Percentiles rank a stretch among this genome's conserved stretches.
Evolutionary conservation across 2,797 vertebrate genomes (phyloP).

Genomic region (Anabacerthia variegaticeps): DNA sequence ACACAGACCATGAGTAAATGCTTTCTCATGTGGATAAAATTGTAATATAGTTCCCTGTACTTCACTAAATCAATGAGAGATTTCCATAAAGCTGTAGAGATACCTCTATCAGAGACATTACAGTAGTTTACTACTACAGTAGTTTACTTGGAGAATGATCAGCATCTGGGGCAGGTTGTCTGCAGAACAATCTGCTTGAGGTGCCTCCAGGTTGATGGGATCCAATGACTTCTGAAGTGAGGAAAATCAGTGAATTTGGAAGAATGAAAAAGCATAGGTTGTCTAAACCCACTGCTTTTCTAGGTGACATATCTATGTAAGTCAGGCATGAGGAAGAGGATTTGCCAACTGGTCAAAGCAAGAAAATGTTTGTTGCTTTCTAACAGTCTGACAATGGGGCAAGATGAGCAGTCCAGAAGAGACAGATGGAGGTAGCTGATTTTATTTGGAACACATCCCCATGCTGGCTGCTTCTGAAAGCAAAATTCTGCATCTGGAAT

Average conservation of each 20-base stretch:
- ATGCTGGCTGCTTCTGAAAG: background rate
- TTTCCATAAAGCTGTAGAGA: background rate
- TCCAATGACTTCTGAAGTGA: background rate
- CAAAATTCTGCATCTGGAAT: constrained; percentile 30
- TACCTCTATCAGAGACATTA: background rate
- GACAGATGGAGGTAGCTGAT: background rate
- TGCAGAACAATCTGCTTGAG: background rate
- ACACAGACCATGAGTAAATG: background rate
- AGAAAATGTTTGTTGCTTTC: background rate
- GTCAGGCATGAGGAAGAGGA: background rate
- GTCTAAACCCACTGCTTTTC: background rate
- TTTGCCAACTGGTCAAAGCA: background rate
- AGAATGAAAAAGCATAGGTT: background rate
- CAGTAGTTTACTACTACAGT: background rate
- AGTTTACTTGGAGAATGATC: background rate
- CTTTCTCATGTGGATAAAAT: background rate
- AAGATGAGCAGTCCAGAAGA: background rate
- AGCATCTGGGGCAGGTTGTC: background rate
- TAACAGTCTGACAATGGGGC: background rate
- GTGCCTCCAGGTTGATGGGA: background rate
- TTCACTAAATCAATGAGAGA: background rate
- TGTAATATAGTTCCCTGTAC: background rate
- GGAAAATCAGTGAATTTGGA: background rate
- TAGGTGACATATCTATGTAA: background rate
- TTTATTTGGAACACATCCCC: background rate